Evolutionary conservation across 2,113 vertebrate genomes (phyloP), one percentile per base, ranked within the genome.

Genomic region (Lophochroa leadbeateri): DNA sequence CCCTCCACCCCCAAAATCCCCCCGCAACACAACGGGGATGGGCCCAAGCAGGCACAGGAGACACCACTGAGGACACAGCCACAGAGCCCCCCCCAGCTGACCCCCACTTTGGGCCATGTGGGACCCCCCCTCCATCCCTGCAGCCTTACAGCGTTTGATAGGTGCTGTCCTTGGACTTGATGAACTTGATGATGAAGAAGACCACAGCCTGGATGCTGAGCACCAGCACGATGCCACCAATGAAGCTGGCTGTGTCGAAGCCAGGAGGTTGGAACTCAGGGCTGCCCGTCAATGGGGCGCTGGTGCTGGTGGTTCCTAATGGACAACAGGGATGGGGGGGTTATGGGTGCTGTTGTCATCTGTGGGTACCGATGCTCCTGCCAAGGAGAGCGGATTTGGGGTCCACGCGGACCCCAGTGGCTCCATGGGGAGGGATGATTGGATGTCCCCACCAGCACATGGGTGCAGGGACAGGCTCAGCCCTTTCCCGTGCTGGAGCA

Each of bases 81-180:
- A 57, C 49, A 95, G 76, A 55, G 75, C 79, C 28, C 1, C 6
- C 61, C 52, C 4, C 1, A 13, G 35, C 37, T 3, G 55, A 43
- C 16, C 64, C 82, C 65, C 25, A 6, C 4, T 1, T 46, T 10
- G 16, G 88, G 2, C 29, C 16, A 2, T 50, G 4, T 1, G 13
- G 61, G 60, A 1, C 4, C 13, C 58, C 39, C n/a, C 24, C 16
- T 15, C 68, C 37, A 9, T 1, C 72, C 78, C 4, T 1, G 1
- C 33, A 33, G 71, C 98, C 99, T 99, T 98, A 99, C 99, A 99
- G 99, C 5, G 99, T 99, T 97, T 99, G 99, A 95, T 99, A 99
- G 96, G 92, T 98, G 98, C 98, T 99, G 97, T 99, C 99, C 98
- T 99, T 99, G 4, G 98, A 98, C 92, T 99, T 99, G 96, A 99